A percentile compares a stretch with the other conserved stretches of the same genome.
Conservation (phyloP, 1,140 invertebrate species). For the Drosophila prosaltans region DNA sequence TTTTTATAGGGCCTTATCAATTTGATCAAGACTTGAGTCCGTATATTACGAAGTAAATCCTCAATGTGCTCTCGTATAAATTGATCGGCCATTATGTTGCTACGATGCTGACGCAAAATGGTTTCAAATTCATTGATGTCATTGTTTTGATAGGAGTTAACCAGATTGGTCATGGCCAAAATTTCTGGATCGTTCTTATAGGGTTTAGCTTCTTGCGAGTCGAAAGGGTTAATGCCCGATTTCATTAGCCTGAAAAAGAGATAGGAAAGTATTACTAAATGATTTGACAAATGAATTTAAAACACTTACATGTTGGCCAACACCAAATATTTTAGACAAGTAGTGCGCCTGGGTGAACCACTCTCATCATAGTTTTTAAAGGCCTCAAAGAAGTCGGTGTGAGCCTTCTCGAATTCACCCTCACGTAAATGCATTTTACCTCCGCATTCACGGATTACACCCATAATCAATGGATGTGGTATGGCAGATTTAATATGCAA, state of each 20-base stretch:
- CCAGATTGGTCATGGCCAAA: slow-evolving; percentile 99
- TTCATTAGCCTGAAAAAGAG: slow-evolving; percentile 93
- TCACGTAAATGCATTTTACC: slow-evolving; percentile 99
- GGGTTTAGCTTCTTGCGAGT: slow-evolving; percentile 99
- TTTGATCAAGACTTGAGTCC: slow-evolving; percentile 99
- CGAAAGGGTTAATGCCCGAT: slow-evolving; percentile 99
- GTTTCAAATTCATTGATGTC: slow-evolving; percentile 99
- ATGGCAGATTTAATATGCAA: slow-evolving; percentile 99
- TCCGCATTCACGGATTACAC: slow-evolving; percentile 99
- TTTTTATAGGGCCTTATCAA: slow-evolving; percentile 99
- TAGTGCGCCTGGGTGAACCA: slow-evolving; percentile 97
- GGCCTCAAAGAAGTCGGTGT: slow-evolving; percentile 99
- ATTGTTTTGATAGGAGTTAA: slow-evolving; percentile 99
- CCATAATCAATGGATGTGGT: slow-evolving; percentile 99
- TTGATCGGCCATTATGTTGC: slow-evolving; percentile 99
- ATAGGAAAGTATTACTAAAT: neutral
- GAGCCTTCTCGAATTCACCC: slow-evolving; percentile 99
- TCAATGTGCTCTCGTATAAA: slow-evolving; percentile 99
- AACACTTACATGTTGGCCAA: slow-evolving; percentile 95
- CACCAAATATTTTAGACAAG: slow-evolving; percentile 99
- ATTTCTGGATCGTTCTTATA: slow-evolving; percentile 99
- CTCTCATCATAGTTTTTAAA: slow-evolving; percentile 99
- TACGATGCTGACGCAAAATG: slow-evolving; percentile 96
- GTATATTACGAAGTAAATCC: slow-evolving; percentile 97
- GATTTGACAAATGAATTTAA: rapidly evolving